These are phyloP conservation scores for Isotomurus palustris DNA, from an alignment of 2,888 invertebrate genomes.

Conservation along the genomic window DNA sequence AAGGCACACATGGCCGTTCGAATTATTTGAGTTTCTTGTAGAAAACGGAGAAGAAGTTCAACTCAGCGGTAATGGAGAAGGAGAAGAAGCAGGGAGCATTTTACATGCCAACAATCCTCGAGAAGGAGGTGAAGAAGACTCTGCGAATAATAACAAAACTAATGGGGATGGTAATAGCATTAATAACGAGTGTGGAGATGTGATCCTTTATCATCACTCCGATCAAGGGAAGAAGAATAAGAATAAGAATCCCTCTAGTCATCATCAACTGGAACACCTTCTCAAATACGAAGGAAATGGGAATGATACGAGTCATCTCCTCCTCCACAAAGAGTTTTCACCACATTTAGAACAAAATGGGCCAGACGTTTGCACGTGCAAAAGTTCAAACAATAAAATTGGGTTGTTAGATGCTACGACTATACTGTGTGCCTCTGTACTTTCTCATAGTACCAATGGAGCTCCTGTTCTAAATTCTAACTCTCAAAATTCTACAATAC, in stretches of 20 bases:
- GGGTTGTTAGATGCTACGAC: constrained; percentile 1
- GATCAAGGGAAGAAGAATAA: neutral
- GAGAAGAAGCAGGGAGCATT: no score
- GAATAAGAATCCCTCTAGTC: neutral
- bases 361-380: constrained; percentile 21
- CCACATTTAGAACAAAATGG: no score
- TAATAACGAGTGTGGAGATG: constrained; percentile 9
- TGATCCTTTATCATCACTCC: neutral
- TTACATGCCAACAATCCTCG: no score
- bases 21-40: constrained; percentile 27
- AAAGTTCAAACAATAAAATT: constrained; percentile 25
- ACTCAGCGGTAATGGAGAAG: no score
- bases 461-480: no score
- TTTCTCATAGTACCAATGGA: neutral
- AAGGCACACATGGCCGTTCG: constrained; percentile 37
- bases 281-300: neutral
- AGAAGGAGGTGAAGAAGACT: neutral
- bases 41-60: constrained; percentile 3
- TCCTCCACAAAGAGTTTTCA: neutral
- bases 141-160: constrained; percentile 11
- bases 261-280: neutral
- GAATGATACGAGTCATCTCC: neutral
- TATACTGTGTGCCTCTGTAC: neutral
- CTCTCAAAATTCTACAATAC: no score
- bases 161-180: constrained; percentile 2